These are phyloP conservation scores for Monopis laevigella DNA, from an alignment of 2,888 invertebrate genomes.

Conservation along the genomic window DNA sequence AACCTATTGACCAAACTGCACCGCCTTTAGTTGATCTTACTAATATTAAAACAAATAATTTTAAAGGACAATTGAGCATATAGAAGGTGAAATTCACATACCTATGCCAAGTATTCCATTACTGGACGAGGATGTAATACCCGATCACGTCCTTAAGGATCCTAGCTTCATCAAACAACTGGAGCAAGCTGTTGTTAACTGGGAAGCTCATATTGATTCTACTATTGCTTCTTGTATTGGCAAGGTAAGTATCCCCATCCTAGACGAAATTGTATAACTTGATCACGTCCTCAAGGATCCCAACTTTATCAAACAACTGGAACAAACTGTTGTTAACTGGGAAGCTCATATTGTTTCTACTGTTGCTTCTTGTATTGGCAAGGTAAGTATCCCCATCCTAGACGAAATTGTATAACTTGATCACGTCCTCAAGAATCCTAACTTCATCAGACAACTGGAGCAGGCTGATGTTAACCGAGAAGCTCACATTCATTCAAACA, in stretches of 20 bases:
- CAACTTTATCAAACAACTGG: conserved; percentile 63
- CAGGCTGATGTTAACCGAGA: conserved; percentile 72
- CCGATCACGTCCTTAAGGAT: conserved; percentile 49
- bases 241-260: conserved; percentile 57
- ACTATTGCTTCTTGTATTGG: conserved; percentile 61
- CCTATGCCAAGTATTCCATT: conserved; percentile 70
- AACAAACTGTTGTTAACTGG: conserved; percentile 72
- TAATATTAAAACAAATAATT: too few species aligned
- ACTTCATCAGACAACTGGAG: conserved; percentile 67
- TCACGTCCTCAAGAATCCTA: conserved; percentile 52
- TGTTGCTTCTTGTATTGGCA: conserved; percentile 58
- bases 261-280: conserved; percentile 40
- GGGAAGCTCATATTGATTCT: conserved; percentile 73
- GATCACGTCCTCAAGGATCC: conserved; percentile 53
- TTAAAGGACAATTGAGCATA: conserved; percentile 75
- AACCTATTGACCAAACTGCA: too few species aligned
- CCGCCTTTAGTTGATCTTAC: too few species aligned
- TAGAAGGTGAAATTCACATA: conserved; percentile 77
- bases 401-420: conserved; percentile 37
- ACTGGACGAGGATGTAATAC: conserved; percentile 41
- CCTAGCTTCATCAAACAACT: conserved; percentile 61
- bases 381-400: conserved; percentile 64
- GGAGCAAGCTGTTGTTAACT: conserved; percentile 70
- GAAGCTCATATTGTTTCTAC: conserved; percentile 71
- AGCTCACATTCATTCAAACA: conserved; percentile 69